phyloP scores from a whole-genome alignment of 2,113 vertebrate genomes.

The Bufo gargarizans region DNA sequence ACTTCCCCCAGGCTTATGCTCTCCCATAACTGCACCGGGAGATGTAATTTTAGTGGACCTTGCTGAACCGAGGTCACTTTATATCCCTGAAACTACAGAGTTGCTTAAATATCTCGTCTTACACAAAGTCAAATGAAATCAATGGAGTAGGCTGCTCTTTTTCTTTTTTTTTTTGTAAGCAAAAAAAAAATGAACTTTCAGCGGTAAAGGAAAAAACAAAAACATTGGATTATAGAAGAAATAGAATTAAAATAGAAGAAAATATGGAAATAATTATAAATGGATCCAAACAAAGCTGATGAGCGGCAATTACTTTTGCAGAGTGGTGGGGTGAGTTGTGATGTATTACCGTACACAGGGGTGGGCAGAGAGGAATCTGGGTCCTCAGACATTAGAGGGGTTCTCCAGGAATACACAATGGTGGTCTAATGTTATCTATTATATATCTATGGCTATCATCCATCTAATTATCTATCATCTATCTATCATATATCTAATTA shows the following conservation, averaged over 20 bases:
- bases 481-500: background rate
- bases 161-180: conserved; percentile 31
- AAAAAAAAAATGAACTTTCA: background rate
- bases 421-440: background rate
- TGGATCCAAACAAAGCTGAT: background rate
- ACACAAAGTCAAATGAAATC: conserved; percentile 56
- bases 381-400: background rate
- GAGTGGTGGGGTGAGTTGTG: background rate
- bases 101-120: conserved; percentile 42
- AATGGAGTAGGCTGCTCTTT: conserved; percentile 36
- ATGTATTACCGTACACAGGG: background rate
- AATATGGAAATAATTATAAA: background rate
- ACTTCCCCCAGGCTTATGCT: conserved; percentile 61
- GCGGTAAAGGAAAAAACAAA: background rate
- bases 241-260: background rate
- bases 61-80: conserved; percentile 58
- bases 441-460: background rate
- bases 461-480: background rate
- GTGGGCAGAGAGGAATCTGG: too few relatives aligned
- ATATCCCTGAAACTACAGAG: conserved; percentile 52
- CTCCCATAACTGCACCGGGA: conserved; percentile 59
- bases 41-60: conserved; percentile 63
- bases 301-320: background rate
- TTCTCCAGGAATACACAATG: background rate
- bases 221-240: background rate